These are phyloP conservation scores for Mesoclemmys tuberculata DNA, from an alignment of 2,113 vertebrate genomes.

Conservation along the genomic window DNA sequence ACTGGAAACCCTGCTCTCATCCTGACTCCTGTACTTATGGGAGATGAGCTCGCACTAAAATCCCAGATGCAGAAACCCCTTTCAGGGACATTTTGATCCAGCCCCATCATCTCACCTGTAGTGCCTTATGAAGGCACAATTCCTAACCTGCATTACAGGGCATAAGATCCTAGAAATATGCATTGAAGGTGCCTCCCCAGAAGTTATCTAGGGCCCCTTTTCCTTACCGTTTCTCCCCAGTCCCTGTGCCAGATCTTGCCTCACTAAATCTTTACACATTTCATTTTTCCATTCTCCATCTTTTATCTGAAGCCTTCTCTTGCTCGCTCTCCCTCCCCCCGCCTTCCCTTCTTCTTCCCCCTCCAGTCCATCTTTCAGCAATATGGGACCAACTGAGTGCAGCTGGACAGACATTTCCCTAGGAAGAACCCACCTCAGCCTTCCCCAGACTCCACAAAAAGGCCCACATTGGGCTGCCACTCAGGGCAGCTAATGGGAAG, in stretches of 20 bases:
- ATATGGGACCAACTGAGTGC: rapidly evolving
- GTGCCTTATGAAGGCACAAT: neutral
- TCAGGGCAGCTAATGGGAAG: conserved; percentile 23
- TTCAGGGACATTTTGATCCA: neutral
- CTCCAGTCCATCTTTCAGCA: neutral
- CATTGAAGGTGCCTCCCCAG: neutral
- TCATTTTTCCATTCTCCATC: neutral
- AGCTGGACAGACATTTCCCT: neutral
- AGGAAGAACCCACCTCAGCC: neutral
- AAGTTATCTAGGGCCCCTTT: neutral
- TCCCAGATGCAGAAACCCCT: rapidly evolving
- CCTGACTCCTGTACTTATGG: neutral
- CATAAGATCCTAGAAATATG: neutral
- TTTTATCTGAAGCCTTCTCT: neutral
- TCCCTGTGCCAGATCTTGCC: neutral
- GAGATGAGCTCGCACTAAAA: neutral
- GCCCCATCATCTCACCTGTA: neutral
- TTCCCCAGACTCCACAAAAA: neutral
- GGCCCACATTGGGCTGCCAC: neutral
- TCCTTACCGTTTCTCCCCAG: neutral
- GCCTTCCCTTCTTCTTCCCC: neutral
- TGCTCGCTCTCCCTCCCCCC: neutral
- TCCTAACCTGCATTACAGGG: rapidly evolving
- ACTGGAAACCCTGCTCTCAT: neutral
- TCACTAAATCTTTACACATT: conserved; percentile 1